Conservation (phyloP, 1,140 invertebrate species). For the Achatina immaculata region DNA sequence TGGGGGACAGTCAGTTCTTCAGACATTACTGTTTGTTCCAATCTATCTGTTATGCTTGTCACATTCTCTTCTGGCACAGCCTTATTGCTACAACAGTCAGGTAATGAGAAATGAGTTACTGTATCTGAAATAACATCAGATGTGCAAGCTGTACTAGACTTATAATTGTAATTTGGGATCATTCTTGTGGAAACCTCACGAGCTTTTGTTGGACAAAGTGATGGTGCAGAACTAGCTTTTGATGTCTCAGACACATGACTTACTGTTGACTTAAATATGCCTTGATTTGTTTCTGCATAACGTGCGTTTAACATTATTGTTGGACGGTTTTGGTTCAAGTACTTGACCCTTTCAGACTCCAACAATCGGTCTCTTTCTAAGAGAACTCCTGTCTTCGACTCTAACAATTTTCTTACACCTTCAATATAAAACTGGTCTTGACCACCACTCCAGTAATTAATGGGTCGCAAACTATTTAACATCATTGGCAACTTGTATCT, state of each 20-base stretch:
- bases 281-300: no score
- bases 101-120: background rate
- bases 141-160: no score
- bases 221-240: no score
- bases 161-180: no score
- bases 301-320: background rate
- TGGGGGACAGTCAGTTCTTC: background rate
- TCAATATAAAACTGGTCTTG: constrained; percentile 29
- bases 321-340: background rate
- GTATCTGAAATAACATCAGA: no score
- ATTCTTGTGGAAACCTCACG: no score
- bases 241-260: no score
- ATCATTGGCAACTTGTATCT: constrained; percentile 28
- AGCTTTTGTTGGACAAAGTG: no score
- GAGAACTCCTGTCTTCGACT: background rate
- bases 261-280: no score
- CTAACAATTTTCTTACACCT: constrained; percentile 18
- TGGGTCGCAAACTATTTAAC: constrained; percentile 23
- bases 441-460: constrained; percentile 24
- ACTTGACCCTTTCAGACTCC: background rate
- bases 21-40: background rate
- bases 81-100: background rate
- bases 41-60: background rate
- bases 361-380: constrained; percentile 3
- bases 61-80: background rate